A percentile compares a stretch with the other conserved stretches of the same genome.
Conservation (phyloP, 2,797 vertebrate species). For the Harpagifer antarcticus region DNA sequence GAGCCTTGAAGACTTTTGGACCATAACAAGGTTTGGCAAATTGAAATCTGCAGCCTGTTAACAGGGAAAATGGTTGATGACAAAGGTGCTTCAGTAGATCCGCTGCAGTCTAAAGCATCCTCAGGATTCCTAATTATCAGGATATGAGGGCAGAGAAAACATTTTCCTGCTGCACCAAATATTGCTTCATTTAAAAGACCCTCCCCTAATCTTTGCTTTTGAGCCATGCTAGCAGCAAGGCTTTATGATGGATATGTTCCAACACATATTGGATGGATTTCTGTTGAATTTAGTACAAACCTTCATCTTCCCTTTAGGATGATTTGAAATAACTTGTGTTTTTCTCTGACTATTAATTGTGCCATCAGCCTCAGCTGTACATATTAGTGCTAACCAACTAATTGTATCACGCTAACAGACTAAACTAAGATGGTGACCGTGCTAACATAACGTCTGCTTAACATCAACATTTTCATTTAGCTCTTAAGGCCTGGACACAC, state of each 20-base stretch:
- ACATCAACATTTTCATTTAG: too few species aligned
- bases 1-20: not conserved
- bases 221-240: not conserved
- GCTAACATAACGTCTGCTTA: too few species aligned
- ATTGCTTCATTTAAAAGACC: not conserved
- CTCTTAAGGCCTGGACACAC: too few species aligned
- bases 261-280: too few species aligned
- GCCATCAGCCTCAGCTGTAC: too few species aligned
- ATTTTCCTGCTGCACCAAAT: not conserved
- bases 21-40: too few species aligned
- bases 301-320: not conserved
- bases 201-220: not conserved
- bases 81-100: not conserved
- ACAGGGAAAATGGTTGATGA: not conserved
- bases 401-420: too few species aligned
- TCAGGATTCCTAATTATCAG: not conserved
- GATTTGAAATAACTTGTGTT: not conserved
- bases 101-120: not conserved
- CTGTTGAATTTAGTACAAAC: not conserved
- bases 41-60: too few species aligned
- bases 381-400: too few species aligned
- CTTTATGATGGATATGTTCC: not conserved
- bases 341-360: not conserved
- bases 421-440: too few species aligned
- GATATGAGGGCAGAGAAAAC: not conserved